Evolutionary conservation across 2,113 vertebrate species (phyloP), one percentile per base, ranked within the genome.

Genomic region (Odocoileus hemionus): DNA sequence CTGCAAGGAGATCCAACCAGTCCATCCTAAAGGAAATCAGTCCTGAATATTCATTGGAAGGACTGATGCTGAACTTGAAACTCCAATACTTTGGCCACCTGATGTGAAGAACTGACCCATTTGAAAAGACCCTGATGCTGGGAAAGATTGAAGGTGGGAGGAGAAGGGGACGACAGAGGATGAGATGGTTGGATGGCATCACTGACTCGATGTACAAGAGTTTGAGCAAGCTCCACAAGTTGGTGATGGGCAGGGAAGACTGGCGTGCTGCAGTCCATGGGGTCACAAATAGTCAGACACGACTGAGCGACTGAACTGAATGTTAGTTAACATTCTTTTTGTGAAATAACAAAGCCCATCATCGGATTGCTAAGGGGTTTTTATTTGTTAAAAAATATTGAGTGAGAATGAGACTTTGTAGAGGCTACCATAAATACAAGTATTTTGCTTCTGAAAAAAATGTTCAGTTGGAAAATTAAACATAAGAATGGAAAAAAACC

Each of bases 391-490:
- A 74, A 95, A 97, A n/a, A 94, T 82, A 58, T 16, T 80, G 47
- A 43, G 33, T 52, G 50, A 47, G 30, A 91, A 87, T 92, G 61
- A 94, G 4, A 55, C 8, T 74, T 57, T n/a, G 12, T 43, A 96
- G 61, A 97, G 80, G 91, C 58, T 58, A 54, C 30, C 33, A 70
- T 23, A 57, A 84, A 25, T n/a, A n/a, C 26, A 90, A 61, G 7
- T 78, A 76, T 82, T 94, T 76, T 93, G 19, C 33, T 93, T 95
- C 39, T 85, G 43, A 64, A 92, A 47, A 95, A 74, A 85, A 85
- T 64, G 16, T 39, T 93, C 76, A 13, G 2, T 57, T 58, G 25
- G 57, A 57, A 90, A 28, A 14, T 45, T 64, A 86, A 89, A 76
- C 6, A 8, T 36, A 86, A 78, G 15, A 17, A 43, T 14, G 76